phyloP scores from a whole-genome alignment of 2,888 invertebrate genomes.

The Drosophila kanekoi region DNA sequence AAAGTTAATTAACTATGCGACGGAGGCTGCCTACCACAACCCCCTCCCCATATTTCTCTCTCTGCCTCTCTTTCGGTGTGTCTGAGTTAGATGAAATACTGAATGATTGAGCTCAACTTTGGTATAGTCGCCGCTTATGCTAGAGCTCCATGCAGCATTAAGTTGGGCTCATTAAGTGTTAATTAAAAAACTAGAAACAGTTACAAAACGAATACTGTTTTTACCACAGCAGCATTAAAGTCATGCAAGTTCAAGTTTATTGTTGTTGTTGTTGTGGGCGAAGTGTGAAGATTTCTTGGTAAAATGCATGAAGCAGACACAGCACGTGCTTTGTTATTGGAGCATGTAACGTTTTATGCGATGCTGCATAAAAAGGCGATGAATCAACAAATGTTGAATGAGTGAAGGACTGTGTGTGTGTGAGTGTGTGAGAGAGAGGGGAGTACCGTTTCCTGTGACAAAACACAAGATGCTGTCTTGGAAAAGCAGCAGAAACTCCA shows the following conservation, averaged over 20 bases:
- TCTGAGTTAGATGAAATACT: constrained; percentile 43
- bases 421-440: neutral
- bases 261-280: constrained; percentile 43
- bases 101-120: constrained; percentile 56
- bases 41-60: neutral
- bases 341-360: constrained; percentile 59
- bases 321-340: constrained; percentile 65
- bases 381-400: constrained; percentile 59
- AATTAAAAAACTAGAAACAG: constrained; percentile 76
- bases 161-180: constrained; percentile 61
- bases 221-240: constrained; percentile 50
- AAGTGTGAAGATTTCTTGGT: constrained; percentile 45
- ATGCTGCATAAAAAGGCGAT: constrained; percentile 54
- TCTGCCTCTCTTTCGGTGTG: constrained; percentile 5
- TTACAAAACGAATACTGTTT: constrained; percentile 71
- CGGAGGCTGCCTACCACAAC: constrained; percentile 4
- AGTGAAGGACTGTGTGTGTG: neutral
- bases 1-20: constrained; percentile 74
- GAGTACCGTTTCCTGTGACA: constrained; percentile 47
- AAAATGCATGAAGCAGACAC: constrained; percentile 54
- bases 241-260: constrained; percentile 75
- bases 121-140: too few species aligned
- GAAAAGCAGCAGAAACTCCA: constrained; percentile 36
- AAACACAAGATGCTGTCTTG: constrained; percentile 33
- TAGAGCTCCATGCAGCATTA: constrained; percentile 42